These are phyloP conservation scores for Carapus acus DNA, from an alignment of 2,797 vertebrate genomes.

Conservation along the genomic window DNA sequence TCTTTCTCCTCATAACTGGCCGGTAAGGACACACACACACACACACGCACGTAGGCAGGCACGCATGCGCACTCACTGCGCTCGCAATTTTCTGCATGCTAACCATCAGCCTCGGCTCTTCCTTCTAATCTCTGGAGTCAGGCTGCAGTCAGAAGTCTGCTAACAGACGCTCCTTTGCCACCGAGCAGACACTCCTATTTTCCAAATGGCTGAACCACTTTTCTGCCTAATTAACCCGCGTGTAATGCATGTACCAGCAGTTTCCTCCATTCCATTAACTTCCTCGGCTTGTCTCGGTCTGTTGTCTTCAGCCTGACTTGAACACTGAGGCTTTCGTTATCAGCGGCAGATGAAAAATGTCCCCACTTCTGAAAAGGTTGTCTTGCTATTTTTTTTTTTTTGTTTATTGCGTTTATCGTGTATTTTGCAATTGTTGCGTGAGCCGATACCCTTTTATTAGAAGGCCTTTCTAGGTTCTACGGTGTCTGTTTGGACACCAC, in stretches of 20 bases:
- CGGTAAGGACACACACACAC: slow-evolving; percentile 71
- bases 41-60: slow-evolving; percentile 5
- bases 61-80: neutral
- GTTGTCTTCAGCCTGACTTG: slow-evolving; percentile 46
- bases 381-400: no score
- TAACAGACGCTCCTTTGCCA: slow-evolving; percentile 65
- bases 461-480: neutral
- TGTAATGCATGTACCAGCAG: slow-evolving; percentile 62
- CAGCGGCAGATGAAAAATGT: slow-evolving; percentile 48
- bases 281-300: slow-evolving; percentile 47
- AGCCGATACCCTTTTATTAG: slow-evolving; percentile 14
- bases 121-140: slow-evolving; percentile 49
- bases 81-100: neutral
- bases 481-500: neutral
- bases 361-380: slow-evolving; percentile 23
- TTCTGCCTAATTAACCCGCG: slow-evolving; percentile 73
- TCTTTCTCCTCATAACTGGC: slow-evolving; percentile 97
- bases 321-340: slow-evolving; percentile 48
- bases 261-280: slow-evolving; percentile 66
- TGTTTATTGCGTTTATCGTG: slow-evolving; percentile 20
- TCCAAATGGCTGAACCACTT: slow-evolving; percentile 70
- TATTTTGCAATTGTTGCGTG: slow-evolving; percentile 10
- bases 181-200: slow-evolving; percentile 66
- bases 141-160: slow-evolving; percentile 47
- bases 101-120: slow-evolving; percentile 12